These are phyloP conservation scores for Notothenia rossii DNA, from an alignment of 2,113 vertebrate genomes.

Conservation along the genomic window DNA sequence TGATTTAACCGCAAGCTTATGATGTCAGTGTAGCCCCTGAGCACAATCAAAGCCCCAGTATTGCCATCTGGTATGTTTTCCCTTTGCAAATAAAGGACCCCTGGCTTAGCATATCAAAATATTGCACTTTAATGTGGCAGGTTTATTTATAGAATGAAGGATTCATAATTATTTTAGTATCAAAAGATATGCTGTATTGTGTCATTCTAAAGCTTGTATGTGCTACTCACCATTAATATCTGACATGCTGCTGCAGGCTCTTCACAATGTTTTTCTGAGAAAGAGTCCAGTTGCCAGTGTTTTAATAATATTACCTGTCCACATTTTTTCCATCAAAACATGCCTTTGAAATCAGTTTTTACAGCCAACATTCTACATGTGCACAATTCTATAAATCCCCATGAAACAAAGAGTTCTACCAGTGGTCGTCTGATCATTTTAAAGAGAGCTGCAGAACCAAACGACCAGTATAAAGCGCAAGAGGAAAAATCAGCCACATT, in stretches of 20 bases:
- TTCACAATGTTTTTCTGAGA: slow-evolving; percentile 13
- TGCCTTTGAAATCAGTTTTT: slow-evolving; percentile 23
- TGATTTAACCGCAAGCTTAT: slow-evolving; percentile 65
- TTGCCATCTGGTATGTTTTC: slow-evolving; percentile 62
- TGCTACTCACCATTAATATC: slow-evolving; percentile 36
- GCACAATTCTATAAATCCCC: slow-evolving; percentile 57
- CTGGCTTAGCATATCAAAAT: slow-evolving; percentile 57
- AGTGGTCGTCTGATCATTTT: slow-evolving; percentile 37
- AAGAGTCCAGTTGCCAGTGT: slow-evolving; percentile 24
- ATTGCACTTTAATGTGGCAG: slow-evolving; percentile 45
- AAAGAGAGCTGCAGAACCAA: slow-evolving; percentile 12
- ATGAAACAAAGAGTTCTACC: slow-evolving; percentile 60
- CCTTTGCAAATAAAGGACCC: slow-evolving; percentile 55
- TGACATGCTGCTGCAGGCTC: slow-evolving; percentile 52
- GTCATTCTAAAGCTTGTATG: slow-evolving; percentile 41
- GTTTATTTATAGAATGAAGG: slow-evolving; percentile 59
- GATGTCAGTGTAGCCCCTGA: slow-evolving; percentile 60
- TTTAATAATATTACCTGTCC: slow-evolving; percentile 34
- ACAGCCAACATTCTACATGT: slow-evolving; percentile 21
- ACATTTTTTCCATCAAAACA: slow-evolving; percentile 50
- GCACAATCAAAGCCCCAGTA: slow-evolving; percentile 59
- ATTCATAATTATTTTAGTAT: slow-evolving; percentile 71
- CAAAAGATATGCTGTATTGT: slow-evolving; percentile 49
- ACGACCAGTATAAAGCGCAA: neutral
- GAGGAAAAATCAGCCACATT: slow-evolving; percentile 5